These are phyloP conservation scores for Biston betularia DNA, from an alignment of 2,888 invertebrate species.

Conservation along the genomic window DNA sequence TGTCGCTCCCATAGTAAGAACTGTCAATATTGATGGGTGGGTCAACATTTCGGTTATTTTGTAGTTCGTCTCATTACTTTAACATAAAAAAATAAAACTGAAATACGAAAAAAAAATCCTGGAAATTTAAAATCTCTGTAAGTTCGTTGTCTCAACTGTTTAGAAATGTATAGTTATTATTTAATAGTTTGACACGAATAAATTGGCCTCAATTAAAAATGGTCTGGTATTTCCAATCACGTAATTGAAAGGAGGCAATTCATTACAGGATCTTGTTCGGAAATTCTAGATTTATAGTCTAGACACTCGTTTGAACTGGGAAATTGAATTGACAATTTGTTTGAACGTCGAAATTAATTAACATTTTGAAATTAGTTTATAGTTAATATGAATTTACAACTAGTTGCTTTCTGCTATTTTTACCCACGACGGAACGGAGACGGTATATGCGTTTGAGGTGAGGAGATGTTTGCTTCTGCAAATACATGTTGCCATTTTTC, in stretches of 20 bases:
- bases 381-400: background rate
- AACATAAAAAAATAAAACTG: too few species aligned
- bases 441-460: too few species aligned
- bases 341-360: background rate
- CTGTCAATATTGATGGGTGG: too few species aligned
- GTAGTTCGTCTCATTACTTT: too few species aligned
- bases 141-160: background rate
- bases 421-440: too few species aligned
- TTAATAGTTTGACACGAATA: background rate
- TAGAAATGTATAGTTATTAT: background rate
- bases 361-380: background rate
- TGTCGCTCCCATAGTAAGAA: too few species aligned
- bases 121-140: too few species aligned
- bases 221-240: slow-evolving; percentile 16
- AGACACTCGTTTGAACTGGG: background rate
- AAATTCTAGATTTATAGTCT: slow-evolving; percentile 11
- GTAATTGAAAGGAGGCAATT: slow-evolving; percentile 16
- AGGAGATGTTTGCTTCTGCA: too few species aligned
- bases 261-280: slow-evolving; percentile 13
- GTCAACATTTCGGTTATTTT: too few species aligned
- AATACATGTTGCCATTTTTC: too few species aligned
- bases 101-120: too few species aligned
- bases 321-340: background rate
- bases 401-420: background rate
- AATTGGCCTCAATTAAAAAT: slow-evolving; percentile 22